Percentiles rank a stretch among this genome's conserved stretches.
phyloP scores from a whole-genome alignment of 2,888 invertebrate genomes.

The Gymnoscelis rufifasciata region DNA sequence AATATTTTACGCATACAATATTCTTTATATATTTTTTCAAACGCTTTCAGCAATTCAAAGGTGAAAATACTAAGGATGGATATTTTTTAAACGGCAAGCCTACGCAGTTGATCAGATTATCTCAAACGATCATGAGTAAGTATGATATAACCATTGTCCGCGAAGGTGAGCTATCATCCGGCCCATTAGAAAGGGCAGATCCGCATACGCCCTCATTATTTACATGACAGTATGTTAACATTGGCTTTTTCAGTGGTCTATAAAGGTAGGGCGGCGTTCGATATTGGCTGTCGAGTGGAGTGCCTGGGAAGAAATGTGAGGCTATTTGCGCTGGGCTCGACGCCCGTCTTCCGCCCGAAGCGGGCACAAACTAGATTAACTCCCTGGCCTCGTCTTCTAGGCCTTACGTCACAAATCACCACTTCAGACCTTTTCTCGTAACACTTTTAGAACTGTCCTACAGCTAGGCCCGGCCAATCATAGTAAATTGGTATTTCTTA shows the following conservation, averaged over 20 bases:
- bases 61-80: no score
- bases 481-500: no score
- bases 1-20: no score
- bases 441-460: background rate
- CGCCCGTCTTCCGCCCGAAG: constrained; percentile 47
- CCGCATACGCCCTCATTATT: constrained; percentile 25
- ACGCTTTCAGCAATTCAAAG: no score
- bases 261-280: constrained; percentile 53
- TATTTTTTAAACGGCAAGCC: no score
- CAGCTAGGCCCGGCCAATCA: no score
- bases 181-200: constrained; percentile 23
- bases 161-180: constrained; percentile 6
- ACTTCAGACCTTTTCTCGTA: constrained; percentile 22
- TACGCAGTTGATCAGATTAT: no score
- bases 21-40: no score
- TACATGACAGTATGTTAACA: constrained; percentile 30
- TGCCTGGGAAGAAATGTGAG: constrained; percentile 62
- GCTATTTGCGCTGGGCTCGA: constrained; percentile 62
- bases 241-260: constrained; percentile 47
- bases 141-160: constrained; percentile 6
- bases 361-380: constrained; percentile 61
- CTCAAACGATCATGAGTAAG: constrained; percentile 5
- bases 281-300: constrained; percentile 62
- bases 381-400: constrained; percentile 46
- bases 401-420: constrained; percentile 41